Evolutionary conservation across 53 echinoderm and acorn worm genomes (phyloP).

Genomic region (Henricia sp.): DNA sequence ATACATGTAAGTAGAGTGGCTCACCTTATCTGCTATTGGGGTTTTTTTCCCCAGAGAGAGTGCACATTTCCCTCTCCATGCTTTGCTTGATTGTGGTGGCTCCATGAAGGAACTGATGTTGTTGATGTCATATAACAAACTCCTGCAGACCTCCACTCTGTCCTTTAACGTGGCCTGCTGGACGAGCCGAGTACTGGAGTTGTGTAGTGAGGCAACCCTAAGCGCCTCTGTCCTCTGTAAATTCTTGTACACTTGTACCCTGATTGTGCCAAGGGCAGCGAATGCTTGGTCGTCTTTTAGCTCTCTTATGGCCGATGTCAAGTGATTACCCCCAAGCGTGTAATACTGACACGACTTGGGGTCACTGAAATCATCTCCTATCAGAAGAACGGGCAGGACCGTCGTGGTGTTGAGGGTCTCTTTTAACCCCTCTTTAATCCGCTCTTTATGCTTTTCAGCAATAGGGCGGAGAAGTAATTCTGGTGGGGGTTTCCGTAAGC

Average conservation of each 20-base stretch:
- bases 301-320: not conserved
- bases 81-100: no score
- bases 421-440: not conserved
- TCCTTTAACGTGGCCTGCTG: not conserved
- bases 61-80: no score
- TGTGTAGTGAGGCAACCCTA: not conserved
- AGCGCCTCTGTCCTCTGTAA: not conserved
- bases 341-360: not conserved
- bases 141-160: no score
- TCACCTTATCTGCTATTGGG: no score
- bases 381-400: no score
- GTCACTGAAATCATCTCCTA: no score
- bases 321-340: not conserved
- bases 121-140: no score
- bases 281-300: not conserved
- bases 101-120: no score
- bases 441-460: constrained; percentile 2
- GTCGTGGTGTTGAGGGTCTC: not conserved
- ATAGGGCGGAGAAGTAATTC: not conserved
- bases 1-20: no score
- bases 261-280: not conserved
- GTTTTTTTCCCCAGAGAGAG: no score
- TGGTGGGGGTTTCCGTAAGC: no score
- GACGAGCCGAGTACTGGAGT: not conserved
- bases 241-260: not conserved